Evolutionary conservation across 2,113 vertebrate species (phyloP).

Genomic region (Paradisaea rubra): DNA sequence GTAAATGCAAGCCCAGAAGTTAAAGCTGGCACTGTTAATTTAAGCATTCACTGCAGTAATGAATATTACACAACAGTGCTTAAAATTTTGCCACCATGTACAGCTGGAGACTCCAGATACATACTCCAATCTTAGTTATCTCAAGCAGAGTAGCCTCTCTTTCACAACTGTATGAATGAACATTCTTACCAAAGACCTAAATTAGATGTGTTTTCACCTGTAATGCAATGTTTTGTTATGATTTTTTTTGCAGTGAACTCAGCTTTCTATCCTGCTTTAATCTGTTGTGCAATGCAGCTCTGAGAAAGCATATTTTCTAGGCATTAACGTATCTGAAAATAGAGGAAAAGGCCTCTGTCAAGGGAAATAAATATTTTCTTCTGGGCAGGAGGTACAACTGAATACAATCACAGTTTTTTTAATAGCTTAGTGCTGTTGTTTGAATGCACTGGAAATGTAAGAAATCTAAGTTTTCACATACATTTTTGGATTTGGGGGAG

Average conservation of each 20-base stretch:
- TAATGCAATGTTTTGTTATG: background rate
- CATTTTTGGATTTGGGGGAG: background rate
- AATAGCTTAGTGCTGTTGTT: background rate
- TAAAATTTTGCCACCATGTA: background rate
- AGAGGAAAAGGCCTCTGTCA: background rate
- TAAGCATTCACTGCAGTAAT: background rate
- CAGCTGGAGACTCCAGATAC: background rate
- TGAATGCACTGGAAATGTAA: background rate
- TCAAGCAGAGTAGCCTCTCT: background rate
- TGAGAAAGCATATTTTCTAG: background rate
- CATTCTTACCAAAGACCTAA: background rate
- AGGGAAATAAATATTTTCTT: background rate
- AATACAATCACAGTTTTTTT: background rate
- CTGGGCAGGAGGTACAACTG: background rate
- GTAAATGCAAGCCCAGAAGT: background rate
- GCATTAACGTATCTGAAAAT: background rate
- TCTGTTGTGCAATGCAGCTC: background rate
- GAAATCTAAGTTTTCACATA: background rate
- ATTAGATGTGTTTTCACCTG: background rate
- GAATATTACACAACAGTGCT: background rate
- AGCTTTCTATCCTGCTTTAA: background rate
- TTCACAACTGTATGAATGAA: background rate
- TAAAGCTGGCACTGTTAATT: background rate
- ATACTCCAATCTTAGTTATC: background rate
- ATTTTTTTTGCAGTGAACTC: background rate